Percentiles rank a stretch among this genome's conserved stretches.
Evolutionary conservation across 2,797 vertebrate genomes (phyloP).

Genomic region (Crossoptilon crossoptilon): DNA sequence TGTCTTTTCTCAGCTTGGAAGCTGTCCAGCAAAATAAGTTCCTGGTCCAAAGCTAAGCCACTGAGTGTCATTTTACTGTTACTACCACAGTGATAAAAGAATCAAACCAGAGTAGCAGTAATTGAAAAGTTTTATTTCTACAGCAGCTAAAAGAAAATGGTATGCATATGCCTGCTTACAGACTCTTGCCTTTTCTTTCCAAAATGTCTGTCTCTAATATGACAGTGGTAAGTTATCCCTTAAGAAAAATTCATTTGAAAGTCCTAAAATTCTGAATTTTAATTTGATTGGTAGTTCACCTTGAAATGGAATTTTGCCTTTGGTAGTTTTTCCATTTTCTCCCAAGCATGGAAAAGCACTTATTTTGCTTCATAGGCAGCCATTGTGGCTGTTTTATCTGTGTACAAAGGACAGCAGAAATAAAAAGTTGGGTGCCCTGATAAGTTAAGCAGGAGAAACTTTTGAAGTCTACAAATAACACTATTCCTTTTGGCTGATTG

Average conservation of each 20-base stretch:
- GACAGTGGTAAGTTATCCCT: neutral
- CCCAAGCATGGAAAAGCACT: neutral
- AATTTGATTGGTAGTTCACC: conserved; percentile 17
- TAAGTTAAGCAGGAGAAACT: conserved; percentile 26
- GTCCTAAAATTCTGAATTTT: conserved; percentile 12
- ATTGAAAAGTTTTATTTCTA: neutral
- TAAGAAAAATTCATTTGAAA: conserved; percentile 23
- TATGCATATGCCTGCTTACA: neutral
- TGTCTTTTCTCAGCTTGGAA: neutral
- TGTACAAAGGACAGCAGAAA: neutral
- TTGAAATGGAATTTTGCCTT: conserved; percentile 40
- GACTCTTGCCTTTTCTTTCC: neutral
- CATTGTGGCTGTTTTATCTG: conserved; percentile 24
- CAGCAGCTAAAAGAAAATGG: neutral
- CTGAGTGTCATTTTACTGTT: neutral
- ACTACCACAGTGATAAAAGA: neutral
- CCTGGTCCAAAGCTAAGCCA: neutral
- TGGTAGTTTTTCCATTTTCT: conserved; percentile 14
- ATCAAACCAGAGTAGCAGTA: neutral
- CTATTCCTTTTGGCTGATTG: conserved; percentile 28
- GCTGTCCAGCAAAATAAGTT: neutral
- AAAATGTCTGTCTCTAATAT: neutral
- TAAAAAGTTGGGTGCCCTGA: conserved; percentile 3
- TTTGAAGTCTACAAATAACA: conserved; percentile 24
- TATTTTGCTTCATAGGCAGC: neutral